Base-by-base conservation (phyloP, 2,797 vertebrate genomes). In the Mycteria americana region DNA sequence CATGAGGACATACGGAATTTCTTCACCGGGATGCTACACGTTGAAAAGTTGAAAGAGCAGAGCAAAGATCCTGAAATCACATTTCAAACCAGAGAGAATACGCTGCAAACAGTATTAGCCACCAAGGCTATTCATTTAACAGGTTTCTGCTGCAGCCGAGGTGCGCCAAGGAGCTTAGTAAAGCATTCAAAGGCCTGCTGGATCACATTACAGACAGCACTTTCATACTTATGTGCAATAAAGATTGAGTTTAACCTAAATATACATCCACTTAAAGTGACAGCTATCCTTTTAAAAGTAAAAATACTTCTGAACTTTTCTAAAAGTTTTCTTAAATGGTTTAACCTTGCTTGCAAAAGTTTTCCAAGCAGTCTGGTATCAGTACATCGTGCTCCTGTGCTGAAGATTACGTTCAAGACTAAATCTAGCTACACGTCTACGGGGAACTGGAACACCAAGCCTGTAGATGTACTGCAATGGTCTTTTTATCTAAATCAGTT, bases 161-260 rank as follows among this genome's bases (percentile, higher is more conserved):
- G 81, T 81, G 77, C 1, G 33, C 88, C 79, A 74, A 90, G 83
- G 83, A 94, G 93, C 92, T 93, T 27, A 69, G 75, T 7, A 78
- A 84, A 73, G 68, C 80, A 70, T 41, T 45, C 51, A 64, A 33
- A 62, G 67, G 35, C 83, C 65, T 45, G n/a, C 48, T 56, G 65
- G 92, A 51, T 72, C 94, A 37, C 57, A n/a, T 74, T 86, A 77
- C 92, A 69, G 35, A 53, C 39, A 67, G 35, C 85, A n/a, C 78
- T 91, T 90, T 33, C 69, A 37, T 57, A 68, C 69, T 76, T 54
- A 3, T 3, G 50, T 4, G 59, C 85, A 81, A 78, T 78, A 85
- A 92, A 87, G 84, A 70, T 53, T 35, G 89, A 95, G 84, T 91
- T 89, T 57, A 92, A 90, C 81, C 86, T 68, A 77, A 87, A 72